A percentile compares a stretch with the other conserved stretches of the same genome.
Conservation (phyloP, 2,113 vertebrate species). For the Hyaena hyaena region DNA sequence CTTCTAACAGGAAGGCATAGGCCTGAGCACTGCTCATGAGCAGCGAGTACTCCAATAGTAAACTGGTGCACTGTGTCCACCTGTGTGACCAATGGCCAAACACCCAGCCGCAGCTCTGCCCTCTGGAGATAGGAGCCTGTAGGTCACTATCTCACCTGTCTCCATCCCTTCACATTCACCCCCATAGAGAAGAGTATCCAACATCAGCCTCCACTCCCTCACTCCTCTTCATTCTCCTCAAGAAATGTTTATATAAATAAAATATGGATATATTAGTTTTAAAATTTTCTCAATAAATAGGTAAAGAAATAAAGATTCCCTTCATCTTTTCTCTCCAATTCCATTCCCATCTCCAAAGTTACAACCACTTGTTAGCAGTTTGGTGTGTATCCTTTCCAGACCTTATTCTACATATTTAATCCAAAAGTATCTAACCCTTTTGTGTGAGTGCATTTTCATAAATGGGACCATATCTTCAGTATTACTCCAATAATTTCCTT, state of each 20-base stretch:
- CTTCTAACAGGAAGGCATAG: rapidly evolving
- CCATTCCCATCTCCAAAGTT: background rate
- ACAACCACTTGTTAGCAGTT: background rate
- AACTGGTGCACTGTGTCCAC: rapidly evolving
- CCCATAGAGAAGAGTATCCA: background rate
- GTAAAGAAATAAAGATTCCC: background rate
- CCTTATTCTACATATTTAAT: background rate
- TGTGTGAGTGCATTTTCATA: background rate
- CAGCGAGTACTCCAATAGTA: background rate
- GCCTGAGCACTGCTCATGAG: background rate
- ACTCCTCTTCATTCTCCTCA: background rate
- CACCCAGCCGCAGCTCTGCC: background rate
- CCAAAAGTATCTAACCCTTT: background rate
- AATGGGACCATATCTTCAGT: background rate
- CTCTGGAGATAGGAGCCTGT: background rate
- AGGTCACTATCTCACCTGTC: background rate
- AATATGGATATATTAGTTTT: background rate
- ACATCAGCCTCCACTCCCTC: background rate
- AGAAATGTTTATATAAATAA: background rate
- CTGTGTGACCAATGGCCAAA: background rate
- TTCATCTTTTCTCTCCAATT: background rate
- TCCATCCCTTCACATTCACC: background rate
- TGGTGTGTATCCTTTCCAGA: background rate
- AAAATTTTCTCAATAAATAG: background rate
- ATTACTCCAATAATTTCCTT: background rate